phyloP scores from a whole-genome alignment of 2,113 vertebrate genomes.

The Xiphophorus hellerii region DNA sequence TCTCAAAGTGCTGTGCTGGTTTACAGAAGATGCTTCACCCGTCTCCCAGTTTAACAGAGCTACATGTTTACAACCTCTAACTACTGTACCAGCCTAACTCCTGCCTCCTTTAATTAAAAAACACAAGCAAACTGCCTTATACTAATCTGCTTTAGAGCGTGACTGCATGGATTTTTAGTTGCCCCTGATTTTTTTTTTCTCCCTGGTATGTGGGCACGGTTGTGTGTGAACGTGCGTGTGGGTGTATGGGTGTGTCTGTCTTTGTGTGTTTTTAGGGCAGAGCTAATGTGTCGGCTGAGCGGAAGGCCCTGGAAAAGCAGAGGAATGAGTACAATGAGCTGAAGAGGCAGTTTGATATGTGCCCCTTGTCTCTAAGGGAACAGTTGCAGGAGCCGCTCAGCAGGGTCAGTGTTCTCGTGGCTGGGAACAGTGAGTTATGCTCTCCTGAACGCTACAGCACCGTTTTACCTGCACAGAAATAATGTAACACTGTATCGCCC shows the following conservation, averaged over 20 bases:
- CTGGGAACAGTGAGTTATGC: conserved; percentile 75
- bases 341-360: conserved; percentile 97
- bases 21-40: conserved; percentile 6
- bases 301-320: conserved; percentile 92
- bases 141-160: conserved; percentile 43
- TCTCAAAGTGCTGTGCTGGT: neutral
- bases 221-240: conserved; percentile 25
- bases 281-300: conserved; percentile 94
- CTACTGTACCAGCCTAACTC: conserved; percentile 29
- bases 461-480: conserved; percentile 43
- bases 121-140: neutral
- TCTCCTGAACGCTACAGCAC: conserved; percentile 56
- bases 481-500: conserved; percentile 48
- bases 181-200: conserved; percentile 65
- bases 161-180: conserved; percentile 70
- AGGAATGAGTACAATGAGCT: conserved; percentile 92
- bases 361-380: conserved; percentile 96
- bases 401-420: conserved; percentile 93
- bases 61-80: conserved; percentile 20
- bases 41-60: conserved; percentile 4
- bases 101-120: conserved; percentile 34
- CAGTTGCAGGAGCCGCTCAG: conserved; percentile 95
- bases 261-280: conserved; percentile 89
- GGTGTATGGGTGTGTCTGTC: conserved; percentile 69
- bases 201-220: conserved; percentile 51